Evolutionary conservation across 2,888 invertebrate genomes (phyloP).

Genomic region (Diaperis boleti): DNA sequence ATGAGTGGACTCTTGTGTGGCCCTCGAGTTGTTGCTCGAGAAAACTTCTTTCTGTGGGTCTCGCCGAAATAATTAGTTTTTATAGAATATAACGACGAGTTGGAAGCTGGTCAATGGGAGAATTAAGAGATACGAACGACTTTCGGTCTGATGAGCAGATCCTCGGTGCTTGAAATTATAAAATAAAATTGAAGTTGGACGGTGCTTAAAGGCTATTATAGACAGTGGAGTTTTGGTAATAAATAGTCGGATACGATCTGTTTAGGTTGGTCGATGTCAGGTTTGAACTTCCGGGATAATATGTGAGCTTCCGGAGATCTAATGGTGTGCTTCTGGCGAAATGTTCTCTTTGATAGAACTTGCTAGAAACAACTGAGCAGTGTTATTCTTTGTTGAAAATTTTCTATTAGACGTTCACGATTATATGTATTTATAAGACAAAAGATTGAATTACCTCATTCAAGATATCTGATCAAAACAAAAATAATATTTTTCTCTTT

Average conservation of each 20-base stretch:
- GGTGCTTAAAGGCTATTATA: not conserved
- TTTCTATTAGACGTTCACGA: no score
- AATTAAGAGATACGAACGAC: constrained; percentile 17
- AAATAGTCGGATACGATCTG: constrained; percentile 30
- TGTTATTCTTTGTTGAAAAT: no score
- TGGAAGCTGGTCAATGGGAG: constrained; percentile 12
- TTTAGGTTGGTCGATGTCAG: constrained; percentile 19
- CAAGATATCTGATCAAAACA: no score
- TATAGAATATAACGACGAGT: constrained; percentile 15
- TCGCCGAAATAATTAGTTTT: constrained; percentile 21
- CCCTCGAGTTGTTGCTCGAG: constrained; percentile 4
- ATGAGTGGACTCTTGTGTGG: constrained; percentile 2
- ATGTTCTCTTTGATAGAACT: not conserved
- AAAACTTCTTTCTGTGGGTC: constrained; percentile 15
- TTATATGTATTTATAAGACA: no score
- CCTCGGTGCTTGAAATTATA: not conserved
- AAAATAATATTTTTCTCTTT: no score
- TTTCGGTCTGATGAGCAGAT: not conserved
- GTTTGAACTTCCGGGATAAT: constrained; percentile 21
- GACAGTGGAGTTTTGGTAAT: constrained; percentile 3
- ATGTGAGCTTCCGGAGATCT: constrained; percentile 17
- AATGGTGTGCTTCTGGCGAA: not conserved
- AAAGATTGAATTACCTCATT: no score
- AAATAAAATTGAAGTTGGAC: no score
- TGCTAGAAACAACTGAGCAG: no score